These are phyloP conservation scores for Leptinotarsa texana DNA, from an alignment of 1,140 invertebrate species.

Conservation along the genomic window DNA sequence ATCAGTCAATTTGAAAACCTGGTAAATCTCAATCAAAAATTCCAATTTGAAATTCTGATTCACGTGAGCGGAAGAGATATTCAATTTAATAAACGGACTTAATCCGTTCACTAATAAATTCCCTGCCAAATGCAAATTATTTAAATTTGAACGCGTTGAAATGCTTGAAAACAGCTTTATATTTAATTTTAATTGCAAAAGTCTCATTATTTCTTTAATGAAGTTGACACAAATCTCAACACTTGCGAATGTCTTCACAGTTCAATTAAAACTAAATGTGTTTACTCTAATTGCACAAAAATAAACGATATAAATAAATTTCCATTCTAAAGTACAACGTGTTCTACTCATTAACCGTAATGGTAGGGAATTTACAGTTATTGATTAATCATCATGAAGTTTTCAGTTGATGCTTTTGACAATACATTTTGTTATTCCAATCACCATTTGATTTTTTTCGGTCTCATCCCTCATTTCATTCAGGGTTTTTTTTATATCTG, in stretches of 20 bases:
- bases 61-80: conserved; percentile 13
- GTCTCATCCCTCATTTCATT: too few relatives aligned
- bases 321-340: background rate
- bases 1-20: background rate
- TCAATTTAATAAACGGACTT: conserved; percentile 27
- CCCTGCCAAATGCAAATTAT: conserved; percentile 39
- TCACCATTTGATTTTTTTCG: too few relatives aligned
- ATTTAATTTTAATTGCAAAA: conserved; percentile 49
- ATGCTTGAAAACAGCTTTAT: conserved; percentile 39
- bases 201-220: conserved; percentile 50
- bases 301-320: conserved; percentile 22
- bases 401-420: too few relatives aligned
- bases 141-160: conserved; percentile 34
- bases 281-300: conserved; percentile 40
- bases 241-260: conserved; percentile 43
- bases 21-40: background rate
- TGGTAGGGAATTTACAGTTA: background rate
- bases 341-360: background rate
- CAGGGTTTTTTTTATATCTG: too few relatives aligned
- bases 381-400: too few relatives aligned
- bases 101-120: conserved; percentile 36
- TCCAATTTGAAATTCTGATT: conserved; percentile 6
- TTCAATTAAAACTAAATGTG: conserved; percentile 47
- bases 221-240: conserved; percentile 45
- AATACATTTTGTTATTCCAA: too few relatives aligned